A percentile compares a stretch with the other conserved stretches of the same genome.
phyloP scores from a whole-genome alignment of 1,140 invertebrate species.

The Lepidurus couesii region DNA sequence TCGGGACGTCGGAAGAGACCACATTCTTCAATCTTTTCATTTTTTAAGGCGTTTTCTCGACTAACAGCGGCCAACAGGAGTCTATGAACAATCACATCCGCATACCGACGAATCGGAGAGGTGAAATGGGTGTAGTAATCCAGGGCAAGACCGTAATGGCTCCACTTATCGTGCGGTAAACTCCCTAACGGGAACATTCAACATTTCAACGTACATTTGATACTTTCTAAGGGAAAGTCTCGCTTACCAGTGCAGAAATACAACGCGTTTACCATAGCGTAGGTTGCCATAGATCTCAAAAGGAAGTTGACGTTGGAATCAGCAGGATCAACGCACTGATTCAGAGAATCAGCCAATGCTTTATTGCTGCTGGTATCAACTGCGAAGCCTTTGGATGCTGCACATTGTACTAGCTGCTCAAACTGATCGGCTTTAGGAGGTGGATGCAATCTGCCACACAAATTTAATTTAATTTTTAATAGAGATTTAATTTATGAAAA shows the following conservation, averaged over 20 bases:
- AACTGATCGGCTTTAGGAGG: constrained; percentile 46
- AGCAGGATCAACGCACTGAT: constrained; percentile 42
- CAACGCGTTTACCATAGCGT: constrained; percentile 45
- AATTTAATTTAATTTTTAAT: background rate
- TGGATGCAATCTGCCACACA: constrained; percentile 44
- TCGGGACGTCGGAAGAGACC: background rate
- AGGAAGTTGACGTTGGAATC: constrained; percentile 47
- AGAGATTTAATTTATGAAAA: background rate
- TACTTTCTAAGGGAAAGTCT: background rate
- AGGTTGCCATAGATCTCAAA: constrained; percentile 43
- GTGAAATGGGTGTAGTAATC: constrained; percentile 48
- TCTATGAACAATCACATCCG: constrained; percentile 44
- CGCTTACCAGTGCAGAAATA: constrained; percentile 45
- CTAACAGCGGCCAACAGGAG: constrained; percentile 31
- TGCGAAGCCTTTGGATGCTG: constrained; percentile 44
- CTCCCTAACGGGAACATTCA: background rate
- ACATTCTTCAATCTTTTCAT: background rate
- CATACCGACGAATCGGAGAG: constrained; percentile 48
- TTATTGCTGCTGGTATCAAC: constrained; percentile 45
- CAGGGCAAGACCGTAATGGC: constrained; percentile 46
- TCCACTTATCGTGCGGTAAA: background rate
- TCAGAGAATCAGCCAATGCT: constrained; percentile 45
- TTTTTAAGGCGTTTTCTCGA: background rate
- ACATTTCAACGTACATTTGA: background rate
- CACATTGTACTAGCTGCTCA: constrained; percentile 46